phyloP scores from a whole-genome alignment of 2,113 vertebrate species.

The Jacana jacana region DNA sequence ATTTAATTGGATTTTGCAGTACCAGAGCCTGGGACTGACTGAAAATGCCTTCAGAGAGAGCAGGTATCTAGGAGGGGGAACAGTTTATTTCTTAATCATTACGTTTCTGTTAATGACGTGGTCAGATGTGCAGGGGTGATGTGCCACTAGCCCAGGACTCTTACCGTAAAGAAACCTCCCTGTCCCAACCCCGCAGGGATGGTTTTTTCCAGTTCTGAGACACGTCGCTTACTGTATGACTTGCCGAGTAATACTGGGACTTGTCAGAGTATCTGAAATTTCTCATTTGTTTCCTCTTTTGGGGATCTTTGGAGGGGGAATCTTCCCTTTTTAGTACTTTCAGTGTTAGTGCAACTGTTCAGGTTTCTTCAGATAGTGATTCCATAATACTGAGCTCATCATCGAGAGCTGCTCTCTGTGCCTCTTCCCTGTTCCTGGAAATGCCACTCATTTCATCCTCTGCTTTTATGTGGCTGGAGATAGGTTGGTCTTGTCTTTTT shows the following conservation, averaged over 20 bases:
- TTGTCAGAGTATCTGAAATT: neutral
- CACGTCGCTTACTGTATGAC: neutral
- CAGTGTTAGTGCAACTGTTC: neutral
- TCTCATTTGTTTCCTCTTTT: conserved; percentile 35
- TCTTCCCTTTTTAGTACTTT: neutral
- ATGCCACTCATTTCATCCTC: neutral
- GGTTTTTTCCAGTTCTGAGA: neutral
- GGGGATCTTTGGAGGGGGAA: neutral
- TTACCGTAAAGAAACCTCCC: neutral
- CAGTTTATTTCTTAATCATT: neutral
- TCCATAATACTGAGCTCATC: neutral
- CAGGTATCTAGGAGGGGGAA: neutral
- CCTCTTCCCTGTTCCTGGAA: neutral
- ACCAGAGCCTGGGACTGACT: neutral
- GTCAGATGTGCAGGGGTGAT: neutral
- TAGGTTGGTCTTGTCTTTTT: neutral
- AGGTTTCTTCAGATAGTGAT: neutral
- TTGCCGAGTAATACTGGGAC: neutral
- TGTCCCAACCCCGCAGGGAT: neutral
- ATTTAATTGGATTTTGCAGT: neutral
- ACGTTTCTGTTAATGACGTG: neutral
- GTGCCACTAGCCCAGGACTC: neutral
- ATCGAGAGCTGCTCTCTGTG: neutral
- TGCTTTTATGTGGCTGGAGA: neutral
- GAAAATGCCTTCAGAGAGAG: neutral